phyloP scores from a whole-genome alignment of 1,140 invertebrate genomes.

The Eciton burchellii region DNA sequence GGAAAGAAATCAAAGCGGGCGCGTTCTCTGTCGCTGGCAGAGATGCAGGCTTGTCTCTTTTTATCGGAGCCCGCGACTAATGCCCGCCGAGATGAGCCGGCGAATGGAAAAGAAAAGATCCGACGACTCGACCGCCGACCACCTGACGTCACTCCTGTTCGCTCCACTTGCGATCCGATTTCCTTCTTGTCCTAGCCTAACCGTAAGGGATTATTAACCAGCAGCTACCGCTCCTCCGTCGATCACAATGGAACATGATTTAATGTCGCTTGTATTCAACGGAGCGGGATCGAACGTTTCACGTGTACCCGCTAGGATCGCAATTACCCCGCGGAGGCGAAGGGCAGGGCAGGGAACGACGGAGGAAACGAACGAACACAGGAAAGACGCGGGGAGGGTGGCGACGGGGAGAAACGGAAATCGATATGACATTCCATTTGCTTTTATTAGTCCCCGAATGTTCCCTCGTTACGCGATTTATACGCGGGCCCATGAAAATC shows the following conservation, averaged over 20 bases:
- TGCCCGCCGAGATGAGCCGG: slow-evolving; percentile 34
- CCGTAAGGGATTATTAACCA: slow-evolving; percentile 61
- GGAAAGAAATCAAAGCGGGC: slow-evolving; percentile 67
- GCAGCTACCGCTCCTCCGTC: slow-evolving; percentile 61
- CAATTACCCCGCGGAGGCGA: slow-evolving; percentile 60
- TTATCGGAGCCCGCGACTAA: slow-evolving; percentile 52
- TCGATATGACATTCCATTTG: slow-evolving; percentile 69
- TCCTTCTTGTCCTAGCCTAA: slow-evolving; percentile 59
- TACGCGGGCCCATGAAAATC: slow-evolving; percentile 65
- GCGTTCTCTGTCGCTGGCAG: slow-evolving; percentile 62
- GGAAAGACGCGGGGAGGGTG: slow-evolving; percentile 21
- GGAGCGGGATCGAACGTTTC: slow-evolving; percentile 64
- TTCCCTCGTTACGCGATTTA: slow-evolving; percentile 64
- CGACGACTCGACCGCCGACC: slow-evolving; percentile 57
- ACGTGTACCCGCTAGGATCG: slow-evolving; percentile 60
- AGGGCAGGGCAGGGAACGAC: slow-evolving; percentile 12
- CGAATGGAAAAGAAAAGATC: slow-evolving; percentile 59
- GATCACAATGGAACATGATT: slow-evolving; percentile 75
- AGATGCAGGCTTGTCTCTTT: slow-evolving; percentile 56
- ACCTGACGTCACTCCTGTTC: slow-evolving; percentile 67
- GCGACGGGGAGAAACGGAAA: slow-evolving; percentile 29
- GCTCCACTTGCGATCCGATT: slow-evolving; percentile 52
- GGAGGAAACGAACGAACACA: slow-evolving; percentile 29
- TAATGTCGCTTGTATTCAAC: slow-evolving; percentile 68
- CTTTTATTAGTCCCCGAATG: slow-evolving; percentile 65